Evolutionary conservation across 1,140 invertebrate genomes (phyloP).

Genomic region (Dufourea novaeangliae): DNA sequence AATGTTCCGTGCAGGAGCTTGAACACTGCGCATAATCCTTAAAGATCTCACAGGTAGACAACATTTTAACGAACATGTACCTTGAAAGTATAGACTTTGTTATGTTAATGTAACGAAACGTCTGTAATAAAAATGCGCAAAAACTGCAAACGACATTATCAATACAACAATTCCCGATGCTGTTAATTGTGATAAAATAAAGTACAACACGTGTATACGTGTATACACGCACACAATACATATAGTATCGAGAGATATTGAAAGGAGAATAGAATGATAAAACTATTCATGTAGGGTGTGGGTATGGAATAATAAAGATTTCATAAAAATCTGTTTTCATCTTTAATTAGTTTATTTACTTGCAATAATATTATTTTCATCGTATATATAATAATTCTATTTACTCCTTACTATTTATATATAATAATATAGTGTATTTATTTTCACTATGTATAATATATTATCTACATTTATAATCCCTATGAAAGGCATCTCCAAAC

Average conservation of each 20-base stretch:
- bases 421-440: slow-evolving; percentile 82
- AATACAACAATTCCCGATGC: slow-evolving; percentile 40
- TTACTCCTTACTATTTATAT: slow-evolving; percentile 79
- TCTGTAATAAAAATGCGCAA: slow-evolving; percentile 78
- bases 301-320: slow-evolving; percentile 44
- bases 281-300: slow-evolving; percentile 28
- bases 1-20: slow-evolving; percentile 69
- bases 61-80: slow-evolving; percentile 80
- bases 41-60: slow-evolving; percentile 79
- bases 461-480: slow-evolving; percentile 82
- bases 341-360: slow-evolving; percentile 81
- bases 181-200: slow-evolving; percentile 40
- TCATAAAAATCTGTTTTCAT: slow-evolving; percentile 73
- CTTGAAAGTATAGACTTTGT: slow-evolving; percentile 82
- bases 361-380: slow-evolving; percentile 81
- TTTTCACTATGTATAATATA: slow-evolving; percentile 81
- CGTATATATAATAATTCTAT: slow-evolving; percentile 77
- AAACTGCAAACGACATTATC: slow-evolving; percentile 60
- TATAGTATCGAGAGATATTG: neutral
- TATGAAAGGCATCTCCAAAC: slow-evolving; percentile 82
- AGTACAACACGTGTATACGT: slow-evolving; percentile 30
- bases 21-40: slow-evolving; percentile 75
- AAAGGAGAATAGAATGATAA: neutral
- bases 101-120: slow-evolving; percentile 80
- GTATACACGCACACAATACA: slow-evolving; percentile 1